Evolutionary conservation across 2,113 vertebrate genomes (phyloP).

Genomic region (Nesospiza acunhae): DNA sequence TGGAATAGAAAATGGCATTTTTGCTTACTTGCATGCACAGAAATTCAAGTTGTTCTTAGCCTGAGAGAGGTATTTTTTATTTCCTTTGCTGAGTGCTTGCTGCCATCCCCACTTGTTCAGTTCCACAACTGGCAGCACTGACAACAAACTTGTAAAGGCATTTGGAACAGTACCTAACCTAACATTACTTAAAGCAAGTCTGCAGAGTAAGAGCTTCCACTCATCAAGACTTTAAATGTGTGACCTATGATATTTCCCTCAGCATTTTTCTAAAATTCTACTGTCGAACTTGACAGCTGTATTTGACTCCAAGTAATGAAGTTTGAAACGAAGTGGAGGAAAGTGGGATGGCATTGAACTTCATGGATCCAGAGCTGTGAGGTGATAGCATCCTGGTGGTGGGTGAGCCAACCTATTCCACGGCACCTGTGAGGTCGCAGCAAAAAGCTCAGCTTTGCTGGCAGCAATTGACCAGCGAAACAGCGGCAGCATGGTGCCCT

Average conservation of each 20-base stretch:
- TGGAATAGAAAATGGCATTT: background rate
- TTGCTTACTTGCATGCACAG: background rate
- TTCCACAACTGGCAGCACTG: background rate
- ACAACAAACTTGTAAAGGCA: background rate
- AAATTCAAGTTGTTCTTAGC: background rate
- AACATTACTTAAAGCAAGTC: background rate
- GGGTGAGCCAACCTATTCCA: background rate
- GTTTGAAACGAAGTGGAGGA: background rate
- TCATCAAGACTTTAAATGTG: background rate
- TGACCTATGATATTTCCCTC: background rate
- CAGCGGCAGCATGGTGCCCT: background rate
- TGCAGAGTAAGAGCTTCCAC: background rate
- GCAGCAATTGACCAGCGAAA: background rate
- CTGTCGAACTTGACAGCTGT: background rate
- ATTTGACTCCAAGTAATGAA: background rate
- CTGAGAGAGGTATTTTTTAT: background rate
- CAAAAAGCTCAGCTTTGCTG: background rate
- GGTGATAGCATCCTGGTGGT: background rate
- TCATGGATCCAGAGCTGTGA: background rate
- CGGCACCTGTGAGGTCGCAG: background rate
- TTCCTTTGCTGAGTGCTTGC: background rate
- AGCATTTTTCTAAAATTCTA: background rate
- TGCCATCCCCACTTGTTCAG: background rate
- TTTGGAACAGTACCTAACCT: background rate
- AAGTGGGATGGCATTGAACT: background rate